Evolutionary conservation across 64 coral and sea anemone species (phyloP).

Genomic region (Stylophora pistillata): DNA sequence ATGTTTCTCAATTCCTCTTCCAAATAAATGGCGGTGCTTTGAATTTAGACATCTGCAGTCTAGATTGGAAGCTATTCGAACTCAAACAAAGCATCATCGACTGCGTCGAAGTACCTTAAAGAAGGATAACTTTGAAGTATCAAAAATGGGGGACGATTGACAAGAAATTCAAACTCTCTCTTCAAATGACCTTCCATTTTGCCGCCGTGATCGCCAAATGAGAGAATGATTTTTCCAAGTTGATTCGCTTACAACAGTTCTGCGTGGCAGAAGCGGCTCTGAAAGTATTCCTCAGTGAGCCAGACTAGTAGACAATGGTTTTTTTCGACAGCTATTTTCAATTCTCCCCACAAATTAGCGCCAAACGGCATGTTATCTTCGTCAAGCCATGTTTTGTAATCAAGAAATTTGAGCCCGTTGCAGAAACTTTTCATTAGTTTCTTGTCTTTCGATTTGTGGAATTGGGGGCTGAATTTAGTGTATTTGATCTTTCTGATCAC

Average conservation of each 20-base stretch:
- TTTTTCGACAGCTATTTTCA: slow-evolving; percentile 57
- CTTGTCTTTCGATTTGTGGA: slow-evolving; percentile 85
- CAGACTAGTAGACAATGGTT: slow-evolving; percentile 79
- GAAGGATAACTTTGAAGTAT: slow-evolving; percentile 66
- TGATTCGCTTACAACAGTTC: slow-evolving; percentile 69
- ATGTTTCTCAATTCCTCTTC: too few relatives aligned
- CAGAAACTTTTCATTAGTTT: slow-evolving; percentile 75
- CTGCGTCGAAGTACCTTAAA: slow-evolving; percentile 78
- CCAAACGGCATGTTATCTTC: slow-evolving; percentile 54
- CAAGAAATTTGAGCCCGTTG: slow-evolving; percentile 78
- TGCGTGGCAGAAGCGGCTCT: slow-evolving; percentile 69
- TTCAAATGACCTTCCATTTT: slow-evolving; percentile 47
- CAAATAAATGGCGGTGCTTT: too few relatives aligned
- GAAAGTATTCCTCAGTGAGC: slow-evolving; percentile 79
- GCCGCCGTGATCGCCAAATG: slow-evolving; percentile 60
- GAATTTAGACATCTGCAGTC: background rate
- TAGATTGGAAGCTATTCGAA: slow-evolving; percentile 47
- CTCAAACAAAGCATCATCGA: slow-evolving; percentile 70
- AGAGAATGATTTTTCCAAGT: slow-evolving; percentile 65
- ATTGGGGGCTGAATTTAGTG: slow-evolving; percentile 73
- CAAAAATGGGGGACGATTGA: slow-evolving; percentile 18
- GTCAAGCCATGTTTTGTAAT: slow-evolving; percentile 80
- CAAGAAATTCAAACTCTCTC: slow-evolving; percentile 63
- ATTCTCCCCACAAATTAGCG: slow-evolving; percentile 4
- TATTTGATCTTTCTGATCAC: slow-evolving; percentile 82